phyloP scores from a whole-genome alignment of 1,140 invertebrate species.

The Drosophila albomicans region DNA sequence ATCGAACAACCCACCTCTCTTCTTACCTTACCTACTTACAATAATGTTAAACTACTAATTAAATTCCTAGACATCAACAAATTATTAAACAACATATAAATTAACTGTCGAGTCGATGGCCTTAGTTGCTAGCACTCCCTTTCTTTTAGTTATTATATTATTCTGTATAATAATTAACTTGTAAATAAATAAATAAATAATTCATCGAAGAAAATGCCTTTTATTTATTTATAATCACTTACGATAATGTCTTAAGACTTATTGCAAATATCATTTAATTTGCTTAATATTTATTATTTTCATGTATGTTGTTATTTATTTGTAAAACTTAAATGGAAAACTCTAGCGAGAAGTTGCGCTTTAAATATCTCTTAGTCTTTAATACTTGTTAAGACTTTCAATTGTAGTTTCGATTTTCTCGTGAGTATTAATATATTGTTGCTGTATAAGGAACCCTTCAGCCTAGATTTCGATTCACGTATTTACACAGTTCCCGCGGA shows the following conservation, averaged over 20 bases:
- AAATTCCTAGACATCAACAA: too few relatives aligned
- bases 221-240: constrained; percentile 68
- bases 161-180: too few relatives aligned
- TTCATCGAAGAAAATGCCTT: constrained; percentile 62
- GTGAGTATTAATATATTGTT: constrained; percentile 27
- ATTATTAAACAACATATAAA: too few relatives aligned
- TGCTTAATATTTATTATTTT: constrained; percentile 38
- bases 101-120: too few relatives aligned
- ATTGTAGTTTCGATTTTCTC: constrained; percentile 11
- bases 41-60: too few relatives aligned
- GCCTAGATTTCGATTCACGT: constrained; percentile 42
- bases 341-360: constrained; percentile 38
- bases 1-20: constrained; percentile 28
- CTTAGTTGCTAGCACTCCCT: too few relatives aligned
- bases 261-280: constrained; percentile 62
- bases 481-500: constrained; percentile 57
- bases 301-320: constrained; percentile 34
- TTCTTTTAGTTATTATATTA: too few relatives aligned
- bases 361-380: constrained; percentile 60
- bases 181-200: too few relatives aligned
- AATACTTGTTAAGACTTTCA: constrained; percentile 60
- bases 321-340: constrained; percentile 32
- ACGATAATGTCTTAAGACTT: constrained; percentile 59
- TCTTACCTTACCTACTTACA: too few relatives aligned
- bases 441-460: constrained; percentile 48